phyloP scores from a whole-genome alignment of 2,113 vertebrate species.

The Crotophaga sulcirostris region DNA sequence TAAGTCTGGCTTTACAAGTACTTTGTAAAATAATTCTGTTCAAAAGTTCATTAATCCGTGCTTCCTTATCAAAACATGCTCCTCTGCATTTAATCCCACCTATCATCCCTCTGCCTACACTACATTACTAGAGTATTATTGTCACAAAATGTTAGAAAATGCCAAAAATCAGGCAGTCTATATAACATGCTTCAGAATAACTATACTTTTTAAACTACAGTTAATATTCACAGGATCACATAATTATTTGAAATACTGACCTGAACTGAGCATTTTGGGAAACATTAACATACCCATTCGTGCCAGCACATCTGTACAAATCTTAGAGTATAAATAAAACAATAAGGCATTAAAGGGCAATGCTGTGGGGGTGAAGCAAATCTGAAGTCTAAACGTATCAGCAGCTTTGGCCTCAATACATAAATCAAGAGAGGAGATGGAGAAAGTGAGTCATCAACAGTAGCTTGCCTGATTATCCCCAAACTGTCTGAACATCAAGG shows the following conservation, averaged over 20 bases:
- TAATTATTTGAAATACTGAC: not conserved
- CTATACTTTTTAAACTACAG: not conserved
- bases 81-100: not conserved
- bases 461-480: not conserved
- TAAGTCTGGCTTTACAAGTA: not conserved
- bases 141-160: not conserved
- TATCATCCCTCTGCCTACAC: not conserved
- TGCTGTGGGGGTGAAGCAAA: not conserved
- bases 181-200: not conserved
- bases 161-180: not conserved
- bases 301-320: not conserved
- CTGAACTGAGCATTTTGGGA: not conserved
- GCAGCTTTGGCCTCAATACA: constrained; percentile 29
- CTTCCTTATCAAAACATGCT: not conserved
- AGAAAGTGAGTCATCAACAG: constrained; percentile 30
- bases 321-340: constrained; percentile 2
- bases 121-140: not conserved
- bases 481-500: not conserved
- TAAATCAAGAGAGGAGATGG: not conserved
- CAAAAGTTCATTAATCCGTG: not conserved
- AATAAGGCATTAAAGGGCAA: not conserved
- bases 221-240: not conserved
- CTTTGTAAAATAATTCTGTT: not conserved
- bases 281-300: not conserved
- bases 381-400: not conserved